Evolutionary conservation across 2,113 vertebrate species (phyloP).

Genomic region (Ramphastos sulfuratus): DNA sequence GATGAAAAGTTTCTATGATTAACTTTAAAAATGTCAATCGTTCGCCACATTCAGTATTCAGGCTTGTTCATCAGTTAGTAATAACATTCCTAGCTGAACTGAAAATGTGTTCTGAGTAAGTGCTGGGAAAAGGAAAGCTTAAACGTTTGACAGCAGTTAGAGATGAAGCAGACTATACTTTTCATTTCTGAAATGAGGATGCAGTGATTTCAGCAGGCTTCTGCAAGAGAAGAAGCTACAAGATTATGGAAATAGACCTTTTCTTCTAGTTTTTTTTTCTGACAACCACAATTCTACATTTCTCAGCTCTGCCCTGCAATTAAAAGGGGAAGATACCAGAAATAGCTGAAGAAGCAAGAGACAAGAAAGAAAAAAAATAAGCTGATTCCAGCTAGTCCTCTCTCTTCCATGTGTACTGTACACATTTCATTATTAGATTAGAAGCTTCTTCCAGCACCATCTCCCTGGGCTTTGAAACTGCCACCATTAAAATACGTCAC

Average conservation of each 20-base stretch:
- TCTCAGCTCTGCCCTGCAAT: slow-evolving; percentile 5
- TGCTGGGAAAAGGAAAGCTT: slow-evolving; percentile 2
- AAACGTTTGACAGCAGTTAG: slow-evolving; percentile 20
- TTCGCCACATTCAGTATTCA: neutral
- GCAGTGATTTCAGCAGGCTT: slow-evolving; percentile 11
- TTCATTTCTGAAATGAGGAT: slow-evolving; percentile 14
- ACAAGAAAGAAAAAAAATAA: slow-evolving; percentile 38
- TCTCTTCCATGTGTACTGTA: neutral
- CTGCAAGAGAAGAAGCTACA: neutral
- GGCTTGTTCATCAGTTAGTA: slow-evolving; percentile 61
- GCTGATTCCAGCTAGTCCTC: neutral
- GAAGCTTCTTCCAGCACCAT: neutral
- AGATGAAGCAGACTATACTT: slow-evolving; percentile 29
- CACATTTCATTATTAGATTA: slow-evolving; percentile 41
- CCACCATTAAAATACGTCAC: slow-evolving; percentile 55
- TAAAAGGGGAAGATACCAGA: slow-evolving; percentile 5
- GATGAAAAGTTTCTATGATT: slow-evolving; percentile 55
- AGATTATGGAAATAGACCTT: slow-evolving; percentile 25
- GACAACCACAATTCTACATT: slow-evolving; percentile 16
- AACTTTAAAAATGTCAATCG: slow-evolving; percentile 42
- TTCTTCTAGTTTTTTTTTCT: slow-evolving; percentile 24
- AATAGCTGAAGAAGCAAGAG: slow-evolving; percentile 37
- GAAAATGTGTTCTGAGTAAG: slow-evolving; percentile 22
- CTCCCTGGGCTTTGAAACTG: slow-evolving; percentile 53
- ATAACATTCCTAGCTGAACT: slow-evolving; percentile 30